Base-by-base conservation (phyloP, 1,140 invertebrate genomes). In the Drosophila sturtevanti region DNA sequence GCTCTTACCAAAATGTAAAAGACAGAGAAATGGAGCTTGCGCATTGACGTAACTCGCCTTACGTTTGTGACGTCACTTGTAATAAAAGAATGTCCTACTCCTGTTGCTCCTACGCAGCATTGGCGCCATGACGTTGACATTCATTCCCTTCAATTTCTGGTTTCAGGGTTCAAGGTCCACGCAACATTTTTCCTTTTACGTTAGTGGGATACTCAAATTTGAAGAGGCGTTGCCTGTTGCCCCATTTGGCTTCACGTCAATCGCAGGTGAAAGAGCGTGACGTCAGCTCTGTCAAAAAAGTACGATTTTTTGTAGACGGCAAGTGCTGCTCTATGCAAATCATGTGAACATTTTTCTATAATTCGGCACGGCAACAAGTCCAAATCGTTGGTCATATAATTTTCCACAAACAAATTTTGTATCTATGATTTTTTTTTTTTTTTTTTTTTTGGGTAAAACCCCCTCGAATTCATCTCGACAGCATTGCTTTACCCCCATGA, bases 61-160 rank as follows among this genome's bases (percentile, higher is more conserved):
- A 86, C 78, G 38, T 60, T 10, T 21, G 66, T 86, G 82, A 86
- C 82, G 82, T 86, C 82, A 87, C 84, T 55, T 44, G 68, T 56
- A 63, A 60, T 18, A 48, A 48, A 48, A 21, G 16, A 21, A 48
- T 21, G 31, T 44, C 56, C 38, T 67, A 31, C 68, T 86, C 81
- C 82, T 86, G 82, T 86, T 86, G 82, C 82, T 68, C 72, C 35
- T 58, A 31, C 21, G 12, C 3, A 27, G 21, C 18, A 81, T 89
- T 44, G 79, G 72, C 72, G 56, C 41, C 41, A 76, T 63, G 31
- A 35, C 56, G 31, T 37, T 59, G 31, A 38, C 56, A 21, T 59
- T 37, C n/a, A 21, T 48, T 48, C 41, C 41, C 41, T 21, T 10
- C 41, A 18, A 44, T 18, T 11, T 44, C 41, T 9, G 11, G 38